Percentiles rank a stretch among this genome's conserved stretches.
Evolutionary conservation across 2,888 invertebrate species (phyloP).

Genomic region (Nebria salina): DNA sequence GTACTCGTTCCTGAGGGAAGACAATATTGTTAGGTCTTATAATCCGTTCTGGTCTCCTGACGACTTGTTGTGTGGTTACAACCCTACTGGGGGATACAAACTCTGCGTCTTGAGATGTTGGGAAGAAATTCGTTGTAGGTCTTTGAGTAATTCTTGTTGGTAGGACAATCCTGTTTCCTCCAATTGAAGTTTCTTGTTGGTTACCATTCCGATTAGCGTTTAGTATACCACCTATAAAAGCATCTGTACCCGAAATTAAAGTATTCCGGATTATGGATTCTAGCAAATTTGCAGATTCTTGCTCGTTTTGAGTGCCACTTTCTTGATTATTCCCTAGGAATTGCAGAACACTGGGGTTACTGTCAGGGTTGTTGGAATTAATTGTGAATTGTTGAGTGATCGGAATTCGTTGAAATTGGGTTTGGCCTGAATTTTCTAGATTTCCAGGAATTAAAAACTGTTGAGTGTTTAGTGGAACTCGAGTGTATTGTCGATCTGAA

Average conservation of each 20-base stretch:
- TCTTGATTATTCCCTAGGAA: background rate
- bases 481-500: background rate
- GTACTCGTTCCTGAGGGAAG: background rate
- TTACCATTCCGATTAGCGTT: background rate
- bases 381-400: background rate
- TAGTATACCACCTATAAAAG: background rate
- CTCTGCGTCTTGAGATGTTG: background rate
- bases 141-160: background rate
- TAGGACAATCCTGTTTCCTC: background rate
- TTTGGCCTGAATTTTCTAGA: background rate
- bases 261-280: background rate
- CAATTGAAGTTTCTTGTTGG: background rate
- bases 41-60: background rate
- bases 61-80: no score
- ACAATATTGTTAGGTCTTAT: background rate
- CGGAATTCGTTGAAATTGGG: background rate
- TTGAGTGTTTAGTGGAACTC: background rate
- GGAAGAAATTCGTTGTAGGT: background rate
- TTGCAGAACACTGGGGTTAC: background rate
- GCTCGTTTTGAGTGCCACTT: background rate
- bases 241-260: background rate
- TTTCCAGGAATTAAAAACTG: background rate
- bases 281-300: background rate
- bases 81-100: background rate
- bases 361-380: background rate